A percentile compares a stretch with the other conserved stretches of the same genome.
phyloP scores from a whole-genome alignment of 2,888 invertebrate genomes.

The Tinea trinotella region DNA sequence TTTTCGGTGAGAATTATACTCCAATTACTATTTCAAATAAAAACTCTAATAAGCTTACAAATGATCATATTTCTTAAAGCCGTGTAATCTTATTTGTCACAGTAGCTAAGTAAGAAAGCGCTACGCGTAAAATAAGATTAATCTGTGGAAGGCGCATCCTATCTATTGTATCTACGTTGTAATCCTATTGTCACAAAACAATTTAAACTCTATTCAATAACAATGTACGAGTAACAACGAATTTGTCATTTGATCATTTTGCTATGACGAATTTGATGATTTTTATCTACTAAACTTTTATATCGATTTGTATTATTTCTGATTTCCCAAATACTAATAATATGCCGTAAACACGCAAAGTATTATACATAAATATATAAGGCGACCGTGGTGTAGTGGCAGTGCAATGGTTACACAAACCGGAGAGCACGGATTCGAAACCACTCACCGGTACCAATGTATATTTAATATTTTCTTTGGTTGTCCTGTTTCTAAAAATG shows the following conservation, averaged over 20 bases:
- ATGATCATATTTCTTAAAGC: not conserved
- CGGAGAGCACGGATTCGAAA: too few relatives aligned
- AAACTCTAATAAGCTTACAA: not conserved
- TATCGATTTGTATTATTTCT: too few relatives aligned
- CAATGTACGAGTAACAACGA: not conserved
- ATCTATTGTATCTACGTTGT: conserved; percentile 17
- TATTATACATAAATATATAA: too few relatives aligned
- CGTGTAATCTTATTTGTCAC: conserved; percentile 6
- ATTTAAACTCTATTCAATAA: conserved; percentile 2
- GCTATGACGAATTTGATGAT: not conserved
- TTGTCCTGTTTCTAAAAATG: too few relatives aligned
- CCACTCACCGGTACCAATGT: too few relatives aligned
- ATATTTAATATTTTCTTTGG: too few relatives aligned
- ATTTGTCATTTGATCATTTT: not conserved
- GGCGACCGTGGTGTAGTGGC: too few relatives aligned
- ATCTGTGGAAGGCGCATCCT: not conserved
- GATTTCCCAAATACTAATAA: too few relatives aligned
- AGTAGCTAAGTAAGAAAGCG: not conserved
- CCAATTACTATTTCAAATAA: not conserved
- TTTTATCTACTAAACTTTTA: not conserved
- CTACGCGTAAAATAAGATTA: conserved; percentile 2
- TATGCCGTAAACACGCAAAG: too few relatives aligned
- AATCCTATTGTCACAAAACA: conserved; percentile 18
- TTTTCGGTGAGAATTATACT: not conserved
- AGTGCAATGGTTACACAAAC: too few relatives aligned